A percentile compares a stretch with the other conserved stretches of the same genome.
Evolutionary conservation across 2,797 vertebrate genomes (phyloP).

Genomic region (Galago senegalensis): DNA sequence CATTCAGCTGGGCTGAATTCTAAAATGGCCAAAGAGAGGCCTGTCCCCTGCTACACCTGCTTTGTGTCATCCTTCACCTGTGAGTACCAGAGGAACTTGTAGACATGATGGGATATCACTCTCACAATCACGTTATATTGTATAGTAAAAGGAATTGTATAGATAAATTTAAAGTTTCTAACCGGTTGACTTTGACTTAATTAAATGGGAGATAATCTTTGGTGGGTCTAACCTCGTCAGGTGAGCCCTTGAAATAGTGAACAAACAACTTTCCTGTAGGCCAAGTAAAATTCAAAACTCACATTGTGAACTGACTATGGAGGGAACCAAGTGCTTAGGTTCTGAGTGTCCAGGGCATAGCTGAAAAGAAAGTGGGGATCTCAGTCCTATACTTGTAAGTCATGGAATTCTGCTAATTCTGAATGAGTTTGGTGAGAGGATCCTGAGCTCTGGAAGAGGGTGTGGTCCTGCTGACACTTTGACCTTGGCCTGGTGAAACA

Average conservation of each 20-base stretch:
- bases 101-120: not conserved
- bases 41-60: fast-evolving
- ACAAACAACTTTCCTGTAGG: not conserved
- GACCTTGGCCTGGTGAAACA: not conserved
- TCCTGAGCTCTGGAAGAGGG: not conserved
- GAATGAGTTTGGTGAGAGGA: not conserved
- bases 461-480: not conserved
- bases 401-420: not conserved
- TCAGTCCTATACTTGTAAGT: not conserved
- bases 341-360: not conserved
- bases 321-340: not conserved
- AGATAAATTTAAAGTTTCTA: not conserved
- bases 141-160: not conserved
- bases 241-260: not conserved
- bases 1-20: not conserved
- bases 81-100: not conserved
- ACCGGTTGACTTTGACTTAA: not conserved
- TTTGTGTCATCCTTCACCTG: not conserved
- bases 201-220: not conserved
- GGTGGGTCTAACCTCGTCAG: not conserved
- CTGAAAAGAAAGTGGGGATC: not conserved
- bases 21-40: not conserved
- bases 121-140: not conserved
- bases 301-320: not conserved
- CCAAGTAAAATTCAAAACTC: not conserved